Conservation (phyloP, 2,113 vertebrate genomes). For the Ciconia stormi region DNA sequence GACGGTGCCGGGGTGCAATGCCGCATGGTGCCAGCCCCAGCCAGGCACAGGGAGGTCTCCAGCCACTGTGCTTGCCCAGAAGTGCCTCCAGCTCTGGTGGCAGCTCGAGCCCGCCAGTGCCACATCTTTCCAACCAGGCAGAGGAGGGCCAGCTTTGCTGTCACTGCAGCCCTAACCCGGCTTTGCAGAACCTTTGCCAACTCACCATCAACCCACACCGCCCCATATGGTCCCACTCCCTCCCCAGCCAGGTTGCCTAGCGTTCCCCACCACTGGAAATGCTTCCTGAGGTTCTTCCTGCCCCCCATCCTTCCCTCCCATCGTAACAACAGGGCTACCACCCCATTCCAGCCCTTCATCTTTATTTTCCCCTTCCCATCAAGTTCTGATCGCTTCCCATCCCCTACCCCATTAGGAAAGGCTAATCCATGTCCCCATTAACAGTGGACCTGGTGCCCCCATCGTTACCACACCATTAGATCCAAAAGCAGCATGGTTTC, state of each 20-base stretch:
- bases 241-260: background rate
- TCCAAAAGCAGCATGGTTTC: background rate
- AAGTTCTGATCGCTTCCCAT: background rate
- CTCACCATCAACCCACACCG: background rate
- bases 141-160: background rate
- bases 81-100: background rate
- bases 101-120: accelerated
- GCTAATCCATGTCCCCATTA: background rate
- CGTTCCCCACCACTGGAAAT: background rate
- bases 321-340: background rate
- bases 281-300: background rate
- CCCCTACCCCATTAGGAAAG: background rate
- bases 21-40: accelerated
- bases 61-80: background rate
- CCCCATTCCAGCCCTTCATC: background rate
- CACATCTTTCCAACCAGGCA: background rate
- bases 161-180: background rate
- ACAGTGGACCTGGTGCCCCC: background rate
- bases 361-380: background rate
- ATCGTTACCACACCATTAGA: background rate
- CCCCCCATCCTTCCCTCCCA: background rate
- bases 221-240: background rate
- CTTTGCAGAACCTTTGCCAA: background rate
- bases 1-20: accelerated
- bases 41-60: background rate